phyloP scores from a whole-genome alignment of 2,888 invertebrate species.

The Uloborus plumipes region DNA sequence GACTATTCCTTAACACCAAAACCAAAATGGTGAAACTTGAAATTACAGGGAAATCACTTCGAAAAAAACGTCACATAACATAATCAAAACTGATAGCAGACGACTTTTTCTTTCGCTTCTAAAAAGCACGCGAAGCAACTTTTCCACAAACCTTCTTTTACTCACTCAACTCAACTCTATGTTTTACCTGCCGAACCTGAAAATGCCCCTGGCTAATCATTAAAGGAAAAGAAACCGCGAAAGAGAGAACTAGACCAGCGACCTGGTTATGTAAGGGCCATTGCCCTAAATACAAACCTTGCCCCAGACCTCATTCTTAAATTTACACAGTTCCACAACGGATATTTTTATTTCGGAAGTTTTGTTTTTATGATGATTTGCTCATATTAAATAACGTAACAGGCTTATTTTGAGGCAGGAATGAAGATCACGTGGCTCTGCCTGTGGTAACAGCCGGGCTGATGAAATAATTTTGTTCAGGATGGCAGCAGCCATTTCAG shows the following conservation, averaged over 20 bases:
- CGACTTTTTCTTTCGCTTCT: conserved; percentile 32
- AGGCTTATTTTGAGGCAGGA: conserved; percentile 35
- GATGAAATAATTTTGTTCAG: no score
- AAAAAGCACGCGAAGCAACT: conserved; percentile 3
- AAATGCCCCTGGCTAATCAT: conserved; percentile 59
- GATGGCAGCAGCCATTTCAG: no score
- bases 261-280: conserved; percentile 59
- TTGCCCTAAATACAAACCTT: conserved; percentile 59
- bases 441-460: no score
- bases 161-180: conserved; percentile 22
- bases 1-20: no score
- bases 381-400: conserved; percentile 16
- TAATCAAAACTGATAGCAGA: conserved; percentile 9
- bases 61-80: background rate
- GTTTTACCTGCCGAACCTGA: conserved; percentile 26
- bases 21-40: no score
- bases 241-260: conserved; percentile 59
- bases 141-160: conserved; percentile 9
- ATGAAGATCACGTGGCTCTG: conserved; percentile 23
- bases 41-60: no score
- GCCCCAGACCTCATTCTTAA: conserved; percentile 58
- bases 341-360: conserved; percentile 10
- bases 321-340: conserved; percentile 44
- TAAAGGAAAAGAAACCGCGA: conserved; percentile 56
- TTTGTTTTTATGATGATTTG: conserved; percentile 2